Evolutionary conservation across 2,113 vertebrate species (phyloP), one percentile per base, ranked within the genome.

Genomic region (Numida meleagris): DNA sequence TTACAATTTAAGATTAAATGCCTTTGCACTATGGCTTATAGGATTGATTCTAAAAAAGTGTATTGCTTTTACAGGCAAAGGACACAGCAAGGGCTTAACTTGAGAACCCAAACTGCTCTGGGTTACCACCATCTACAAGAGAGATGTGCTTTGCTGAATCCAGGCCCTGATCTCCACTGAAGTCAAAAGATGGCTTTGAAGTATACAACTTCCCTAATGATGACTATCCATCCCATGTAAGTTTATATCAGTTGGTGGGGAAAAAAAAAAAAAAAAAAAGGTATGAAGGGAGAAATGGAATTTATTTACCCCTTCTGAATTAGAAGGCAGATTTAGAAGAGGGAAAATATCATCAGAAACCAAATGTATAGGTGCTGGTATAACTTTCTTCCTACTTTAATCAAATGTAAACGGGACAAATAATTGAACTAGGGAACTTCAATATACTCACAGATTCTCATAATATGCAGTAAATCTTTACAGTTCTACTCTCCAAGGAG

Each of bases 391-490:
- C 72, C 25, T 38, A 50, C 67, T 94, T 88, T 88, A 89, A 88
- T 77, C 61, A 81, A 94, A 76, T 50, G 51, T 40, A 90, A 85
- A 93, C 48, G 16, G 40, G 38, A 76, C 93, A 94, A 90, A 90
- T 87, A 93, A 94, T 91, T 93, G 92, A 86, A 79, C 57, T 29
- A 78, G 72, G 75, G 40, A 89, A 86, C 81, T 93, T 91, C 78
- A 89, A 70, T 91, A 74, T 66, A 57, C 82, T 95, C 66, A 62
- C 21, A 90, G 83, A 82, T 92, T 93, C 82, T 94, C 73, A 85
- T 92, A 95, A 95, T 91, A 93, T 79, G 66, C 65, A 94, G 84
- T 92, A 96, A 92, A 96, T 90, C 93, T 95, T 96, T 84, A 90
- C 73, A 88, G 68, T 95, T 77, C 81, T 91, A 58, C 67, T 50